Evolutionary conservation across 2,797 vertebrate species (phyloP), one percentile per base, ranked within the genome.

Genomic region (Takifugu ocellatus): DNA sequence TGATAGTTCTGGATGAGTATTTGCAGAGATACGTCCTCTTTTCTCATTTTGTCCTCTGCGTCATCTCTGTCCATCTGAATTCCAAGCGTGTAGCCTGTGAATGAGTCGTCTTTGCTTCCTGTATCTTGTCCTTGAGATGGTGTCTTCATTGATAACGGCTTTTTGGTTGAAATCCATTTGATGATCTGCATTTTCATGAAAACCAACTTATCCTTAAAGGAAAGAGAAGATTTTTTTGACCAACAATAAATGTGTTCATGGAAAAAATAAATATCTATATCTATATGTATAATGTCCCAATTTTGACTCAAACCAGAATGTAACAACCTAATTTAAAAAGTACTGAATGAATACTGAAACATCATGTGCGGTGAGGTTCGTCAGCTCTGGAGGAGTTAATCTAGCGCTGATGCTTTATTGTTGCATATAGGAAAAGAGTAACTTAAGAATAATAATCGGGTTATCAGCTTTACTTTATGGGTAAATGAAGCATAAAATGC

Each of bases 201-300:
- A 9, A 27, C 58, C 49, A 85, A 27, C 14, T 63, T 70, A 26
- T 72, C 77, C 84, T 85, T 70, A 14, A 59, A 11, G 68, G 55
- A 66, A 68, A 45, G 57, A 66, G 9, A 55, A 59, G n/a, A n/a
- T 46, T 46, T 46, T 21, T 7, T 2, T 46, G 44, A 48, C 24
- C 5, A 11, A 48, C 5, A 48, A 12, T 6, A 9, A 21, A 21
- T 9, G 21, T 21, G 17, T 17, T 10, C 39, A 45, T 45, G 43
- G 16, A 45, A 6, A 45, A 39, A 39, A 39, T 14, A 7, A 39
- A 3, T 14, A 7, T 39, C 36, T 39, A 14, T 39, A 39, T 14
- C 7, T 6, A 45, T 45, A 16, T 16, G 6, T 45, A 5, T 45
- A 7, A 29, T 47, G 45, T 21, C 15, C n/a, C 15, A 16, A 45